phyloP scores from a whole-genome alignment of 2,113 vertebrate species.

The Octodon degus region DNA sequence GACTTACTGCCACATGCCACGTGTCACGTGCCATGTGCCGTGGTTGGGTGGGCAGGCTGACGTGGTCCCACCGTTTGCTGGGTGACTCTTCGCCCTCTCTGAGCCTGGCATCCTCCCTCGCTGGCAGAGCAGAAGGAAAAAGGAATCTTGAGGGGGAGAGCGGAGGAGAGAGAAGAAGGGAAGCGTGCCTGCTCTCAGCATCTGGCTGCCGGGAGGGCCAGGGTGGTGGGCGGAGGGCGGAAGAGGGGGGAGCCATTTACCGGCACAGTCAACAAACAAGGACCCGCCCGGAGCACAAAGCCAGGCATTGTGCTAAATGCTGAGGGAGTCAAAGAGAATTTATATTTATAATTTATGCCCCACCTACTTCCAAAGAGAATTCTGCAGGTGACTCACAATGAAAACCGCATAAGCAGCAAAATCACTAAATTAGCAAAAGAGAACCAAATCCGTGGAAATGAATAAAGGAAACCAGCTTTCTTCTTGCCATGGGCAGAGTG shows the following conservation, averaged over 20 bases:
- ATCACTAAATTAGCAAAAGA: conserved; percentile 60
- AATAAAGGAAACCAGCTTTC: neutral
- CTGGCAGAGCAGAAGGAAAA: neutral
- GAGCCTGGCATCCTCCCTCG: neutral
- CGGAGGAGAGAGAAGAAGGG: neutral
- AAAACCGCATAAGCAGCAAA: conserved; percentile 66
- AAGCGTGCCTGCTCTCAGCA: neutral
- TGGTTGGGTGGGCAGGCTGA: neutral
- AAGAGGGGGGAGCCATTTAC: conserved; percentile 59
- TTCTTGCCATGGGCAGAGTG: neutral
- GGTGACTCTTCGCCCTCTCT: neutral
- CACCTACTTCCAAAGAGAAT: conserved; percentile 79
- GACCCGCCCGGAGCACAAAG: conserved; percentile 52
- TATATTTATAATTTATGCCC: conserved; percentile 77
- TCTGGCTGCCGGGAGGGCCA: conserved; percentile 8
- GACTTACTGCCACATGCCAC: too few relatives aligned
- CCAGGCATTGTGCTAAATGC: conserved; percentile 73
- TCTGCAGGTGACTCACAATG: conserved; percentile 79
- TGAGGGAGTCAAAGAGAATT: conserved; percentile 77
- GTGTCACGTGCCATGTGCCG: too few relatives aligned
- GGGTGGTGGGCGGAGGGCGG: conserved; percentile 64
- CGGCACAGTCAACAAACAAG: conserved; percentile 62
- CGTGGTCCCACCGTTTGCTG: too few relatives aligned
- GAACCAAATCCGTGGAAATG: conserved; percentile 25
- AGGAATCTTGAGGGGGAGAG: neutral